These are phyloP conservation scores for Venusia cambrica DNA, from an alignment of 2,888 invertebrate species.

Conservation along the genomic window DNA sequence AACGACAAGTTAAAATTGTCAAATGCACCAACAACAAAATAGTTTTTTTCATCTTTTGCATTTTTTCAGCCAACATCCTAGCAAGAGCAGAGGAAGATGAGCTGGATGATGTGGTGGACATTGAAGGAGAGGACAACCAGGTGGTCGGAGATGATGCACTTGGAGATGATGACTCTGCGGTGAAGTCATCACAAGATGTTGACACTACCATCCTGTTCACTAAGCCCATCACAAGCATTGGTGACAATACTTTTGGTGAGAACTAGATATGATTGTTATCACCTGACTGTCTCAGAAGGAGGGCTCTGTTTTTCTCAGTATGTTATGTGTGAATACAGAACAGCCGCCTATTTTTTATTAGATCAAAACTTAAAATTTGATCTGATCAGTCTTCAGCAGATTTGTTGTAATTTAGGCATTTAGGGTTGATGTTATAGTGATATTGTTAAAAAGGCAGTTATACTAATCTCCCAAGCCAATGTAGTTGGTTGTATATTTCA, in stretches of 20 bases:
- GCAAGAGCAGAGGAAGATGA: conserved; percentile 85
- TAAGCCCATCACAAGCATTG: conserved; percentile 84
- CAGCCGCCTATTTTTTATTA: too few species aligned
- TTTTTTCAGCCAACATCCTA: conserved; percentile 65
- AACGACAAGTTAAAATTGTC: background rate
- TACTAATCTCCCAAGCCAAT: too few species aligned
- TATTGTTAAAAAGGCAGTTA: too few species aligned
- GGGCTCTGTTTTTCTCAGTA: too few species aligned
- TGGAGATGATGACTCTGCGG: conserved; percentile 81
- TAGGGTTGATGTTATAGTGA: too few species aligned
- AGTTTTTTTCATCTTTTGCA: too few species aligned
- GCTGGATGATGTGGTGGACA: conserved; percentile 85
- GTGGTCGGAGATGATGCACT: conserved; percentile 83
- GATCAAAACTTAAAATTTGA: too few species aligned
- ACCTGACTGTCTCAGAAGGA: too few species aligned
- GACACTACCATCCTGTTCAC: conserved; percentile 95
- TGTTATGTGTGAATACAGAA: too few species aligned
- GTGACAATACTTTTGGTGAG: conserved; percentile 84
- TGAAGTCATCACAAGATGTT: conserved; percentile 92
- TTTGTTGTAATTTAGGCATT: too few species aligned
- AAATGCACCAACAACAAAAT: background rate
- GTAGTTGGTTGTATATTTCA: too few species aligned
- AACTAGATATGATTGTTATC: background rate
- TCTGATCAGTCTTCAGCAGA: too few species aligned
- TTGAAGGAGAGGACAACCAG: conserved; percentile 83